Percentiles rank a stretch among this genome's conserved stretches.
Conservation (phyloP, 2,888 invertebrate genomes). For the Troilus luridus region DNA sequence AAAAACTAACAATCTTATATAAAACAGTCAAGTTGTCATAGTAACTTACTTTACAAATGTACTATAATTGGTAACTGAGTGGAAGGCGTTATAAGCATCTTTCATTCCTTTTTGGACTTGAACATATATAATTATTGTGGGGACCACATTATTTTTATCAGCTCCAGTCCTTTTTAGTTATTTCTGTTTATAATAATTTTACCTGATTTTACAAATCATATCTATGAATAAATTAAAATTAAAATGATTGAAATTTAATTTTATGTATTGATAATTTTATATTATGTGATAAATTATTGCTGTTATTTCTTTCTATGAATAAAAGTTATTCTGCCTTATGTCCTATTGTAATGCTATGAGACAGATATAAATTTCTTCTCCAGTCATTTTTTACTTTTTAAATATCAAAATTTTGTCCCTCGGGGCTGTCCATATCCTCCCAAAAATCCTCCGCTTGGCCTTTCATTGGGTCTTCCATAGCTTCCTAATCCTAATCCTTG, state of each 20-base stretch:
- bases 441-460: not conserved
- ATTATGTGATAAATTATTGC: not conserved
- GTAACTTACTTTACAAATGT: too few relatives aligned
- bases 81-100: too few relatives aligned
- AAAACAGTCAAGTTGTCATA: too few relatives aligned
- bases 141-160: not conserved
- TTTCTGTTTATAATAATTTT: not conserved
- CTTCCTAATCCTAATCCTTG: constrained; percentile 40
- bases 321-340: not conserved
- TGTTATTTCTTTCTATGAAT: not conserved
- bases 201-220: not conserved
- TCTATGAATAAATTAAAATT: not conserved
- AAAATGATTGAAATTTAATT: not conserved
- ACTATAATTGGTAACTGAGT: too few relatives aligned
- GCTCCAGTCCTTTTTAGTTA: not conserved
- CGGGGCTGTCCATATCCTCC: constrained; percentile 4
- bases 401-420: constrained; percentile 15
- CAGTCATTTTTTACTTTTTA: not conserved
- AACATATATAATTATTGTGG: too few relatives aligned
- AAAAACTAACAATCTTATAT: too few relatives aligned
- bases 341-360: not conserved
- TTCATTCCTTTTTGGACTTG: too few relatives aligned
- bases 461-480: not conserved
- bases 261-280: too few relatives aligned
- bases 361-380: not conserved